Percentiles rank a stretch among this genome's conserved stretches.
Conservation (phyloP, 2,888 invertebrate genomes). For the Euzophera pinguis region DNA sequence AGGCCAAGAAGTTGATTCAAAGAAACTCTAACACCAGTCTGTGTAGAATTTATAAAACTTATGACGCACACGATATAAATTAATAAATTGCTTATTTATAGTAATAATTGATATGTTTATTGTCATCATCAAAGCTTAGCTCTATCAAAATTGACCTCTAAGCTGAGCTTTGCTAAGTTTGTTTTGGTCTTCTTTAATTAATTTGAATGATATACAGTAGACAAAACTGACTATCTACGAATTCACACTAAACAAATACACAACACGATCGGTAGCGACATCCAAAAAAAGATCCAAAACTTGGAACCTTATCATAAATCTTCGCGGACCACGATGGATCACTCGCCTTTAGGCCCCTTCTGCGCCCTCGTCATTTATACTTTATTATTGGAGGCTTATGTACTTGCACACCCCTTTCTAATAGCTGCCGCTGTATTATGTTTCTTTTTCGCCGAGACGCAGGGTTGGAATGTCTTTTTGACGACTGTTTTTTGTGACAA, state of each 20-base stretch:
- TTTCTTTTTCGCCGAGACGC: conserved; percentile 13
- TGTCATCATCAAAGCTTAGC: no score
- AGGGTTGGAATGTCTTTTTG: conserved; percentile 1
- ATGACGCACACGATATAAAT: no score
- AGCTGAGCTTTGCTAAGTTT: no score
- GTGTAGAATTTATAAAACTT: no score
- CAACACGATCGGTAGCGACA: conserved; percentile 49
- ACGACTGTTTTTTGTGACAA: not conserved
- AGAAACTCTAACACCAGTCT: no score
- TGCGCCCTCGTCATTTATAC: conserved; percentile 49
- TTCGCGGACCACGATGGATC: conserved; percentile 48
- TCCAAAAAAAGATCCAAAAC: conserved; percentile 56
- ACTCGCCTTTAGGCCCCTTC: conserved; percentile 33
- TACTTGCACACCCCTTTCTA: conserved; percentile 37
- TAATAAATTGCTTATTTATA: no score
- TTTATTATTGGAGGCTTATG: conserved; percentile 55
- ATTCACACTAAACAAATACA: conserved; percentile 16
- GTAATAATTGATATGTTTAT: no score
- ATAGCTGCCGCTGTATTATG: conserved; percentile 14
- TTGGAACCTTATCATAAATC: conserved; percentile 63
- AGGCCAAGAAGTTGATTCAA: no score
- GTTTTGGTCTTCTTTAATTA: no score
- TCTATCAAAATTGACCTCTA: no score
- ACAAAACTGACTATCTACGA: not conserved
- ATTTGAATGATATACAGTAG: no score